Evolutionary conservation across 2,797 vertebrate species (phyloP).

Genomic region (Decapterus maruadsi): DNA sequence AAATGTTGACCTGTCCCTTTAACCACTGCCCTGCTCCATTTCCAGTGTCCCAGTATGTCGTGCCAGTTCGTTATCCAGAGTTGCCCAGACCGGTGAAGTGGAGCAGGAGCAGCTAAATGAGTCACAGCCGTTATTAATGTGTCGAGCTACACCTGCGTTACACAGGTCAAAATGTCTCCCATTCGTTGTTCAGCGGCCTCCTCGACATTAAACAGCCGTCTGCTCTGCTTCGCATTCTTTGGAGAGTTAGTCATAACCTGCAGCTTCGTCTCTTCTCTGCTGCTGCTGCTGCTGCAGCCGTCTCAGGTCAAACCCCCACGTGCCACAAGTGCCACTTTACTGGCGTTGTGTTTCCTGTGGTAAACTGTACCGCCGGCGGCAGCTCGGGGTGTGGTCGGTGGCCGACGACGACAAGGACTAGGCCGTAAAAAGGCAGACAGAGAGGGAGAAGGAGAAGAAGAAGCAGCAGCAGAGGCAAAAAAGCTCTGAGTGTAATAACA

Average conservation of each 20-base stretch:
- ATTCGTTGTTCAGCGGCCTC: background rate
- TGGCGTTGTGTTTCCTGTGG: constrained; percentile 32
- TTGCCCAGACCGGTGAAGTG: background rate
- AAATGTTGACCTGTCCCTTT: background rate
- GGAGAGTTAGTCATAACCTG: constrained; percentile 3
- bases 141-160: background rate
- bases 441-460: background rate
- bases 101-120: background rate
- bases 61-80: background rate
- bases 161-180: background rate
- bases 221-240: background rate
- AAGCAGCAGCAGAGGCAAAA: constrained; percentile 43
- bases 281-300: constrained; percentile 22
- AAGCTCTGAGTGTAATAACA: constrained; percentile 60
- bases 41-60: background rate
- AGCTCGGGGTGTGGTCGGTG: constrained; percentile 35
- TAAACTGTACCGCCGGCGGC: background rate
- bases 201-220: background rate
- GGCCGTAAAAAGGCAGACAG: constrained; percentile 38
- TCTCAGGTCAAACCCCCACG: constrained; percentile 24
- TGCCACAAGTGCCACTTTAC: constrained; percentile 36
- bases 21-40: constrained; percentile 1
- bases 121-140: background rate
- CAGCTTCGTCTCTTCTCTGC: constrained; percentile 18
- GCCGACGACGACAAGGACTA: constrained; percentile 1